Evolutionary conservation across 2,113 vertebrate species (phyloP).

Genomic region (Otocyon megalotis): DNA sequence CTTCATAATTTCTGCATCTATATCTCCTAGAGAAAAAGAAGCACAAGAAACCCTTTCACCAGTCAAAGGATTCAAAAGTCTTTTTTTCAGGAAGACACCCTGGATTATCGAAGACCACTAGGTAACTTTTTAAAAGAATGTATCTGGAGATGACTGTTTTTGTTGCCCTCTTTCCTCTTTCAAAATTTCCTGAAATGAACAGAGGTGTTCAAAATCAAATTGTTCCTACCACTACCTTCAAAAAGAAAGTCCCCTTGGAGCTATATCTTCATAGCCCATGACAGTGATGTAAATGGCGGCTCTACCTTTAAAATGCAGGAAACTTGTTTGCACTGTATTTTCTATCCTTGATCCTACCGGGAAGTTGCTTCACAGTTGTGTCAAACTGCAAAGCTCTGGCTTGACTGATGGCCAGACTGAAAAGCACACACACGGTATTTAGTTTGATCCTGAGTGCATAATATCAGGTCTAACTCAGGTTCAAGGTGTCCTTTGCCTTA

Average conservation of each 20-base stretch:
- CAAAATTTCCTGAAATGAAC: not conserved
- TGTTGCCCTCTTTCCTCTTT: not conserved
- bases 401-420: constrained; percentile 8
- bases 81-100: not conserved
- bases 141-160: not conserved
- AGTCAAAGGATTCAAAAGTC: not conserved
- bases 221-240: not conserved
- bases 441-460: not conserved
- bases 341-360: not conserved
- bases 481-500: not conserved
- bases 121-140: not conserved
- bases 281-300: not conserved
- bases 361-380: not conserved
- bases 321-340: not conserved
- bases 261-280: not conserved
- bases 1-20: not conserved
- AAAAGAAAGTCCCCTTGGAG: not conserved
- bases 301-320: not conserved
- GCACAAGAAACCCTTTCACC: not conserved
- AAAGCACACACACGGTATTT: not conserved
- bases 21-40: not conserved
- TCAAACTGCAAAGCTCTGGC: constrained; percentile 1
- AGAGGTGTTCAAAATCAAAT: not conserved
- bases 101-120: not conserved
- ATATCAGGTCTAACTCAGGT: not conserved